Evolutionary conservation across 1,140 invertebrate genomes (phyloP).

Genomic region (Metopolophium dirhodum): DNA sequence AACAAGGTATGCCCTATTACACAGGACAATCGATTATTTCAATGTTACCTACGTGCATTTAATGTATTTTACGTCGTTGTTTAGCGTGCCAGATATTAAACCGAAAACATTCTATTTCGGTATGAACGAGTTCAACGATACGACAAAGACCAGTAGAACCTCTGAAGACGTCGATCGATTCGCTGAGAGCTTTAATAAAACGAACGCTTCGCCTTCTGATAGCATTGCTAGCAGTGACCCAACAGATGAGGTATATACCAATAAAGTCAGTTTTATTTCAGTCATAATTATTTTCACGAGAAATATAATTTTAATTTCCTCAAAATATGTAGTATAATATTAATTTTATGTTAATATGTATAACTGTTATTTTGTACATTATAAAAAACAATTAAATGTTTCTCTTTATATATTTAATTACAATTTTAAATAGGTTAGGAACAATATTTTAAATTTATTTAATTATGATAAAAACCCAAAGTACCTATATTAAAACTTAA

Average conservation of each 20-base stretch:
- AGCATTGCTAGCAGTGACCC: conserved; percentile 59
- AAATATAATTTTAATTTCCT: not conserved
- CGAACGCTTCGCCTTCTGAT: conserved; percentile 59
- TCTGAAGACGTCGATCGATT: conserved; percentile 64
- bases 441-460: not conserved
- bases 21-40: too few relatives aligned
- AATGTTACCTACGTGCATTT: not conserved
- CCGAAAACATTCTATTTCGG: conserved; percentile 80
- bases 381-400: not conserved
- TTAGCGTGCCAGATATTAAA: conserved; percentile 58
- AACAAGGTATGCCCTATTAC: not conserved
- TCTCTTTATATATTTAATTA: not conserved
- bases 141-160: conserved; percentile 30
- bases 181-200: conserved; percentile 59
- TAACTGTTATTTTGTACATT: not conserved
- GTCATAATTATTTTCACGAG: not conserved
- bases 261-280: not conserved
- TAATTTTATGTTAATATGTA: not conserved
- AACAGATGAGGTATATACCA: conserved; percentile 57
- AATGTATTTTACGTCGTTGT: not conserved
- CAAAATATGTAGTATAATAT: not conserved
- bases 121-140: conserved; percentile 66
- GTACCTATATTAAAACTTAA: not conserved
- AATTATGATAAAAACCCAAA: not conserved
- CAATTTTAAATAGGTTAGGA: not conserved